These are phyloP conservation scores for Prionchulus punctatus DNA, from an alignment of 2,888 invertebrate genomes.

Conservation along the genomic window DNA sequence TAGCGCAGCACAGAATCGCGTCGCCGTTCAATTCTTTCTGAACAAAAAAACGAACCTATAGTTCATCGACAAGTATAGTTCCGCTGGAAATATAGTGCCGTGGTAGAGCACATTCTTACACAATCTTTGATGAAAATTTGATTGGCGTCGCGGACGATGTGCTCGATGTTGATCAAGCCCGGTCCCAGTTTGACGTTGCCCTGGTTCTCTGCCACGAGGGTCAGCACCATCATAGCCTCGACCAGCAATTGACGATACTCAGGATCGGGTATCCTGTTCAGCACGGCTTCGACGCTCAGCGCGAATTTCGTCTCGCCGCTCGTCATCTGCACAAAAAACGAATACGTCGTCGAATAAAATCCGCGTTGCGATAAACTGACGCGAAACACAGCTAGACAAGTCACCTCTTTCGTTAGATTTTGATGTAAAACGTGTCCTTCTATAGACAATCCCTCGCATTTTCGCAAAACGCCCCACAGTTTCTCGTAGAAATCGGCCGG, in stretches of 20 bases:
- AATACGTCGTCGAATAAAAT: background rate
- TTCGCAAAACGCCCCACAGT: slow-evolving; percentile 28
- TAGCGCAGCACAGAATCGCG: slow-evolving; percentile 76
- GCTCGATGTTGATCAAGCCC: slow-evolving; percentile 50
- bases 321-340: slow-evolving; percentile 58
- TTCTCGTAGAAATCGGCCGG: slow-evolving; percentile 82
- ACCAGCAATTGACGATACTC: slow-evolving; percentile 93
- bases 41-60: slow-evolving; percentile 16
- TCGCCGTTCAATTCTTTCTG: slow-evolving; percentile 72
- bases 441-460: slow-evolving; percentile 83
- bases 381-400: slow-evolving; percentile 13
- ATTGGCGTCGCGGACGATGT: slow-evolving; percentile 81
- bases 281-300: slow-evolving; percentile 81
- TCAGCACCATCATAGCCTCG: slow-evolving; percentile 83
- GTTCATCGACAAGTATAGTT: background rate
- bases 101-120: slow-evolving; percentile 40
- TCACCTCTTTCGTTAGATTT: slow-evolving; percentile 72
- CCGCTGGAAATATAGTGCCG: too few relatives aligned
- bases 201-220: slow-evolving; percentile 47
- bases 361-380: background rate
- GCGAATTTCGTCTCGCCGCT: slow-evolving; percentile 95
- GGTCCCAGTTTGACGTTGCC: slow-evolving; percentile 16
- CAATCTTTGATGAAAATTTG: slow-evolving; percentile 86
- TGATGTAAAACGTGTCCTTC: slow-evolving; percentile 76
- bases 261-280: slow-evolving; percentile 91